Conservation (phyloP, 2,797 vertebrate species). For the Pempheris klunzingeri region DNA sequence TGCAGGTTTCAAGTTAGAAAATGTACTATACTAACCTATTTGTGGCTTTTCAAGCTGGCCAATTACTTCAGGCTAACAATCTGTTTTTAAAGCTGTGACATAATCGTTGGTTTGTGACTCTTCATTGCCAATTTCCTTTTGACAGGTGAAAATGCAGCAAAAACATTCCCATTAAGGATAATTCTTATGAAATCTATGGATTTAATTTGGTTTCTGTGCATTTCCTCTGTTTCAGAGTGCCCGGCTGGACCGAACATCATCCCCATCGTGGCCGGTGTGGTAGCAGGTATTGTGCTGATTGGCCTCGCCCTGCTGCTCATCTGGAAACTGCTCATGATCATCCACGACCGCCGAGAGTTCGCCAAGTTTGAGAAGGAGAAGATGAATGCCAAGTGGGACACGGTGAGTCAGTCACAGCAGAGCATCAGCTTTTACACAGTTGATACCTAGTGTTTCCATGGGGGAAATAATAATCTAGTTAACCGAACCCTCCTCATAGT, state of each 20-base stretch:
- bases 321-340: slow-evolving; percentile 99
- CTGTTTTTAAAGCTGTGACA: background rate
- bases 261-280: slow-evolving; percentile 97
- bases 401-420: slow-evolving; percentile 85
- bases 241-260: slow-evolving; percentile 95
- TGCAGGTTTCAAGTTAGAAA: too few relatives aligned
- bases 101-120: background rate
- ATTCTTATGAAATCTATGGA: background rate
- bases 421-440: too few relatives aligned
- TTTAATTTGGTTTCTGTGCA: background rate
- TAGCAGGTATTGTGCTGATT: slow-evolving; percentile 97
- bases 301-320: slow-evolving; percentile 96
- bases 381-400: slow-evolving; percentile 99
- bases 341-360: slow-evolving; percentile 98
- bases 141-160: too few relatives aligned
- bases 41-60: too few relatives aligned
- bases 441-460: too few relatives aligned
- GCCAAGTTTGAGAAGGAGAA: slow-evolving; percentile 99
- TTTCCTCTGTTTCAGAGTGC: slow-evolving; percentile 86
- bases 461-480: background rate
- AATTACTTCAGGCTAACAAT: too few relatives aligned
- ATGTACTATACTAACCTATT: too few relatives aligned
- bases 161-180: too few relatives aligned
- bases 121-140: background rate
- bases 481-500: background rate